A percentile compares a stretch with the other conserved stretches of the same genome.
Evolutionary conservation across 2,888 invertebrate genomes (phyloP).

Genomic region (Tetheella fluctuosa): DNA sequence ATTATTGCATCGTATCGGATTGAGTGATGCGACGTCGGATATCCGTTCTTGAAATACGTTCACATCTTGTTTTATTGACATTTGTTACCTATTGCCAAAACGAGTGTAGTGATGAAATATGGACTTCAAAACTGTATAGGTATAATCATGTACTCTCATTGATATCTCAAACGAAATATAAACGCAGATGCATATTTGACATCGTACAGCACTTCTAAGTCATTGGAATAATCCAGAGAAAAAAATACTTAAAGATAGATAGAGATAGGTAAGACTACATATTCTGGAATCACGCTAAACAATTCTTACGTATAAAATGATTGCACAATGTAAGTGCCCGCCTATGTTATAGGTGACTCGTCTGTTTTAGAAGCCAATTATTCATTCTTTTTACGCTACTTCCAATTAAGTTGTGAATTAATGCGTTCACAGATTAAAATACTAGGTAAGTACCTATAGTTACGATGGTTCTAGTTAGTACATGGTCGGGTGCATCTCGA

Average conservation of each 20-base stretch:
- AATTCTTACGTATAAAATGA: too few species aligned
- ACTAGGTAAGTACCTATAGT: constrained; percentile 14
- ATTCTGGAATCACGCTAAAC: too few species aligned
- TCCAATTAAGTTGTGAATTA: constrained; percentile 20
- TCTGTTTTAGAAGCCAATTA: background rate
- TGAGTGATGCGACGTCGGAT: background rate
- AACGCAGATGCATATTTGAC: too few species aligned
- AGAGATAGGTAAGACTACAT: background rate
- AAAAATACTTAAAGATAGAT: background rate
- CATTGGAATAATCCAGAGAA: too few species aligned
- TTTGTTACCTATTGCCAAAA: background rate
- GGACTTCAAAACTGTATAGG: too few species aligned
- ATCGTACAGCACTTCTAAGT: too few species aligned
- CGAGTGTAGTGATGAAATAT: too few species aligned
- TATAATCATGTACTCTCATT: too few species aligned
- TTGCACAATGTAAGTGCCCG: too few species aligned
- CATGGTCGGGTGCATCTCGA: background rate
- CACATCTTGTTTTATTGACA: background rate
- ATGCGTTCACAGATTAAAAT: constrained; percentile 17
- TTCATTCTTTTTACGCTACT: background rate
- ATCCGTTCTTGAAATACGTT: background rate
- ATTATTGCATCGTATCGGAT: background rate
- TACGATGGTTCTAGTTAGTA: constrained; percentile 14
- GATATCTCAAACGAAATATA: too few species aligned
- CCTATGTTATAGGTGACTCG: background rate